These are phyloP conservation scores for Anniella stebbinsi DNA, from an alignment of 2,797 vertebrate genomes.

Conservation along the genomic window DNA sequence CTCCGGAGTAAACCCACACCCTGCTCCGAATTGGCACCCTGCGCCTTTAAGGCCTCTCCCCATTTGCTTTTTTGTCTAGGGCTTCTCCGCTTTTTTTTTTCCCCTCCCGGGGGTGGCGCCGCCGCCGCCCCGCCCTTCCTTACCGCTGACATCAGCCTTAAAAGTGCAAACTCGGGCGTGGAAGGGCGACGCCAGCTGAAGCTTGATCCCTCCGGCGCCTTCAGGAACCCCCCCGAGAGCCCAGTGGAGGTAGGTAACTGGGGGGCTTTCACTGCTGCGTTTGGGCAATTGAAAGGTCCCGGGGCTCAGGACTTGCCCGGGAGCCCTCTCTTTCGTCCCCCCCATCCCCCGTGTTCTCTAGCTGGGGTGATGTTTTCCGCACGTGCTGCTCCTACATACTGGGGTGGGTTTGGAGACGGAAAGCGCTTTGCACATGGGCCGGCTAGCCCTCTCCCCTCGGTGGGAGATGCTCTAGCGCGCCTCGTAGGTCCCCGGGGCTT, in stretches of 20 bases:
- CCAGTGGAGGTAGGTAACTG: not conserved
- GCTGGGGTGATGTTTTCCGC: no score
- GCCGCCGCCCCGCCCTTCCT: constrained; percentile 41
- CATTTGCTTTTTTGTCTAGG: no score
- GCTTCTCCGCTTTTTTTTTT: no score
- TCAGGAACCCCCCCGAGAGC: not conserved
- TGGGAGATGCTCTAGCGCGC: no score
- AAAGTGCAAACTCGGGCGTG: constrained; percentile 46
- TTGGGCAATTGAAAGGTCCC: not conserved
- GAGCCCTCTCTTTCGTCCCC: not conserved
- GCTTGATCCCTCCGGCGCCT: not conserved
- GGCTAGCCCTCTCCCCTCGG: not conserved
- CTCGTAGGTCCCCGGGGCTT: not conserved
- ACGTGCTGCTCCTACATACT: no score
- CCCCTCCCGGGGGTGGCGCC: constrained; percentile 41
- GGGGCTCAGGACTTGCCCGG: not conserved
- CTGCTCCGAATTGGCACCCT: not conserved
- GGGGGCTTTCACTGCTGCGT: no score
- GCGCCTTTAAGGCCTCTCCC: constrained; percentile 22
- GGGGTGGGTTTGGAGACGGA: rapidly evolving
- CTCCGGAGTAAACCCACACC: no score
- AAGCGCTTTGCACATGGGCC: not conserved
- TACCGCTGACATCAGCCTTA: constrained; percentile 67
- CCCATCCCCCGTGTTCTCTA: no score
- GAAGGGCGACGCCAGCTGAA: not conserved